phyloP scores from a whole-genome alignment of 2,113 vertebrate species.

The Marmota flaviventris region DNA sequence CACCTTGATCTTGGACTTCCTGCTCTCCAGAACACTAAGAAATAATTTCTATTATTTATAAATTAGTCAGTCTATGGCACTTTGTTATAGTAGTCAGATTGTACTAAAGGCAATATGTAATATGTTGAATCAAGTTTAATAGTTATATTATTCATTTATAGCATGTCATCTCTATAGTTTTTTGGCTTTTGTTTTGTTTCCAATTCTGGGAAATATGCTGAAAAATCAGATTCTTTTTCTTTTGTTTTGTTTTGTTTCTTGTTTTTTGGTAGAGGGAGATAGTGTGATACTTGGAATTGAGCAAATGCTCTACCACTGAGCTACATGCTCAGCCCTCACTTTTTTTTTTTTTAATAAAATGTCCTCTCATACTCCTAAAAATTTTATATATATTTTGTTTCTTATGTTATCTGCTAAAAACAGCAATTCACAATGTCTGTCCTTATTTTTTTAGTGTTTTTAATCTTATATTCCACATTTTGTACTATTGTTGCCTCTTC shows the following conservation, averaged over 20 bases:
- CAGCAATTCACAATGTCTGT: background rate
- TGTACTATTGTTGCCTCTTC: background rate
- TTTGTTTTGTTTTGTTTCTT: background rate
- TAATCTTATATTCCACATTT: background rate
- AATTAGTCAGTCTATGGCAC: background rate
- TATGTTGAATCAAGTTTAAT: conserved; percentile 5
- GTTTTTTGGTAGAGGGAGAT: no score
- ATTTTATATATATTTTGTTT: background rate
- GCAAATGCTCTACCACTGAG: no score
- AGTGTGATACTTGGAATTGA: no score
- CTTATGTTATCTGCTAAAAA: background rate
- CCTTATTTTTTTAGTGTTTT: background rate
- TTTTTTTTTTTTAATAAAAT: background rate
- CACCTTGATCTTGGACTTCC: background rate
- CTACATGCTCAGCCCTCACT: background rate
- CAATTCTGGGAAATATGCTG: background rate
- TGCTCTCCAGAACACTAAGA: background rate
- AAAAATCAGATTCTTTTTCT: background rate
- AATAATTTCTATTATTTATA: background rate
- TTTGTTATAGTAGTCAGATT: background rate
- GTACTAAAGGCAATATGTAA: background rate
- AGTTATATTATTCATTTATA: background rate
- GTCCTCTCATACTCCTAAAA: background rate
- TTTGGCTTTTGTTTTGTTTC: background rate
- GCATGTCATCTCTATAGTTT: background rate